These are phyloP conservation scores for Prosapia bicincta DNA, from an alignment of 2,888 invertebrate genomes.

Conservation along the genomic window DNA sequence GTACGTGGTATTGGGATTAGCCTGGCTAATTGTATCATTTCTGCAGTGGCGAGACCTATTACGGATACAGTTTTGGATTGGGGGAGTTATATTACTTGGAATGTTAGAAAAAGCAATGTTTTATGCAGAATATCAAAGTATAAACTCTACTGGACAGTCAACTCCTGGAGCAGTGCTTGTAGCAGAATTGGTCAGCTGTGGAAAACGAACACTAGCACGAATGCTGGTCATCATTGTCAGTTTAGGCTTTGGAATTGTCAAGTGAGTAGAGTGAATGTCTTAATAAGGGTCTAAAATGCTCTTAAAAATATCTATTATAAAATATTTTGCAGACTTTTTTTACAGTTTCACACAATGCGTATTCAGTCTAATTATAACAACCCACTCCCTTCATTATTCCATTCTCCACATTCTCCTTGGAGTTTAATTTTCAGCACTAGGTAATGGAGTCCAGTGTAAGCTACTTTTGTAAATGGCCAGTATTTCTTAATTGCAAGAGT, in stretches of 20 bases:
- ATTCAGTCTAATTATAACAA: too few species aligned
- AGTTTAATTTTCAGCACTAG: too few species aligned
- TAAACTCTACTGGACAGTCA: conserved; percentile 64
- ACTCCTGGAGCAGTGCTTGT: conserved; percentile 71
- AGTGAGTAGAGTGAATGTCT: too few species aligned
- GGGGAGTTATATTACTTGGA: conserved; percentile 79
- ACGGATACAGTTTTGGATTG: conserved; percentile 95
- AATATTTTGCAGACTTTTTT: too few species aligned
- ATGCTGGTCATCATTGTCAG: conserved; percentile 94
- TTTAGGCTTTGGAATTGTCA: conserved; percentile 93
- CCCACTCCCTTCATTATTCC: too few species aligned
- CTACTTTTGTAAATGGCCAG: too few species aligned
- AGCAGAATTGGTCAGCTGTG: conserved; percentile 89
- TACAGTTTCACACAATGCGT: too few species aligned
- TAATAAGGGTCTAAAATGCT: too few species aligned
- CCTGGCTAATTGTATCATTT: conserved; percentile 80
- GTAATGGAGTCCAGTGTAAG: too few species aligned
- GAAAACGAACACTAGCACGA: conserved; percentile 84
- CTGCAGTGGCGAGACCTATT: conserved; percentile 88
- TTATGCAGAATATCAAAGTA: conserved; percentile 76
- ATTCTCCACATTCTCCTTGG: too few species aligned
- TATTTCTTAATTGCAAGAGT: too few species aligned
- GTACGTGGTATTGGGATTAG: conserved; percentile 76
- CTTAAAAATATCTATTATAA: too few species aligned
- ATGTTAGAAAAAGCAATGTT: conserved; percentile 87